Evolutionary conservation across 1,140 invertebrate genomes (phyloP).

Genomic region (Leptopilina clavipes): DNA sequence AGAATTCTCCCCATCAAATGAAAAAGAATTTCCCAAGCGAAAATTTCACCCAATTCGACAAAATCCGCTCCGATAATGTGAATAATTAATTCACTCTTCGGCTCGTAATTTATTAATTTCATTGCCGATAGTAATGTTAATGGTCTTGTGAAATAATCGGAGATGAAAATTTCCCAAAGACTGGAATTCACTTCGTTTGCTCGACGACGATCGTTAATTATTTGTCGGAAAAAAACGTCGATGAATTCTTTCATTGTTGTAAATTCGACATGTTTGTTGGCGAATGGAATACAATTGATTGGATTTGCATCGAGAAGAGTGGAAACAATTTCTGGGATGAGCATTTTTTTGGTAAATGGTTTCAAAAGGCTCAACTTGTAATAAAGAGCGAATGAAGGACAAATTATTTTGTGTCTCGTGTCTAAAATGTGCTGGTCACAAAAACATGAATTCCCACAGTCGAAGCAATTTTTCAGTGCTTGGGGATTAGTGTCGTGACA

Average conservation of each 20-base stretch:
- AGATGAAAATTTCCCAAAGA: constrained; percentile 34
- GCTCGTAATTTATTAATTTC: constrained; percentile 52
- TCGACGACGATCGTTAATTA: background rate
- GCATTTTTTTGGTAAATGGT: background rate
- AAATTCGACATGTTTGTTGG: background rate
- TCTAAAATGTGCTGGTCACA: constrained; percentile 54
- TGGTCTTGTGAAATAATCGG: constrained; percentile 62
- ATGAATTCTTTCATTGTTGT: background rate
- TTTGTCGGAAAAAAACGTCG: background rate
- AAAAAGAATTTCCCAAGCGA: constrained; percentile 61
- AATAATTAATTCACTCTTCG: constrained; percentile 47
- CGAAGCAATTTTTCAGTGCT: constrained; percentile 53
- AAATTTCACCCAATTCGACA: constrained; percentile 53
- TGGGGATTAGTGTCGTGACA: constrained; percentile 56
- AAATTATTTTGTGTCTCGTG: constrained; percentile 50
- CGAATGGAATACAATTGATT: background rate
- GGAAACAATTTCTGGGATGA: background rate
- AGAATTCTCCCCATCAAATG: constrained; percentile 59
- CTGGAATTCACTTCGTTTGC: background rate
- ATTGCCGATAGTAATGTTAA: constrained; percentile 61
- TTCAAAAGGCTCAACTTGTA: constrained; percentile 53
- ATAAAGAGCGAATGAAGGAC: constrained; percentile 50
- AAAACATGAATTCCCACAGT: constrained; percentile 59
- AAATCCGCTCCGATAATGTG: constrained; percentile 64
- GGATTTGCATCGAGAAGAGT: background rate